Conservation (phyloP, 2,888 invertebrate genomes). For the Ophraella communa region DNA sequence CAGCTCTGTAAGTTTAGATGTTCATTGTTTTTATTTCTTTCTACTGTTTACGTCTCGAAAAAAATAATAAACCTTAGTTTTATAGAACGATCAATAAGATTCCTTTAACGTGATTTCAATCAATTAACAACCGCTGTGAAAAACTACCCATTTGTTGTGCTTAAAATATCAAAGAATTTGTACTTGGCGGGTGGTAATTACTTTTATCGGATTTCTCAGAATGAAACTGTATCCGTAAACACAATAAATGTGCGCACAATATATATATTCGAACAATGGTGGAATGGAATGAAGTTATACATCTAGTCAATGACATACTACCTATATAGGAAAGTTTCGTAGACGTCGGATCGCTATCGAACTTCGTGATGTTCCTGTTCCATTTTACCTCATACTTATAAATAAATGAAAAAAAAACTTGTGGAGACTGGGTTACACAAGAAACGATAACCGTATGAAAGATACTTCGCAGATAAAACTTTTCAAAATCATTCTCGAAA, state of each 20-base stretch:
- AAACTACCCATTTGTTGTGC: background rate
- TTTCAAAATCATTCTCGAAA: no score
- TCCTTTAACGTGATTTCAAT: background rate
- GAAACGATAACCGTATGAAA: no score
- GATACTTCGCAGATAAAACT: no score
- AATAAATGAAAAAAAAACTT: no score
- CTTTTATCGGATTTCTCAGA: background rate
- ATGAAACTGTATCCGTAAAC: background rate
- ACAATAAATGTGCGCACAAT: background rate
- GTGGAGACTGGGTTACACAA: no score
- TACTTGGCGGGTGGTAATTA: background rate
- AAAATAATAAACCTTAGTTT: background rate
- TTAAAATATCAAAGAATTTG: slow-evolving; percentile 1
- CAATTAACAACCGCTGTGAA: background rate
- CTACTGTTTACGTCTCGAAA: background rate
- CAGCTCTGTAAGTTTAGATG: no score
- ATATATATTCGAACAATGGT: background rate
- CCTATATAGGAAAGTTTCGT: no score
- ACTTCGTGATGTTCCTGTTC: no score
- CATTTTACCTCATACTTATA: no score
- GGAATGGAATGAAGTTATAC: background rate
- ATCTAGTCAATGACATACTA: no score
- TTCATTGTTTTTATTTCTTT: background rate
- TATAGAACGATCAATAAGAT: background rate
- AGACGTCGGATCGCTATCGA: no score